Evolutionary conservation across 2,113 vertebrate genomes (phyloP), one percentile per base, ranked within the genome.

Genomic region (Vulpes vulpes): DNA sequence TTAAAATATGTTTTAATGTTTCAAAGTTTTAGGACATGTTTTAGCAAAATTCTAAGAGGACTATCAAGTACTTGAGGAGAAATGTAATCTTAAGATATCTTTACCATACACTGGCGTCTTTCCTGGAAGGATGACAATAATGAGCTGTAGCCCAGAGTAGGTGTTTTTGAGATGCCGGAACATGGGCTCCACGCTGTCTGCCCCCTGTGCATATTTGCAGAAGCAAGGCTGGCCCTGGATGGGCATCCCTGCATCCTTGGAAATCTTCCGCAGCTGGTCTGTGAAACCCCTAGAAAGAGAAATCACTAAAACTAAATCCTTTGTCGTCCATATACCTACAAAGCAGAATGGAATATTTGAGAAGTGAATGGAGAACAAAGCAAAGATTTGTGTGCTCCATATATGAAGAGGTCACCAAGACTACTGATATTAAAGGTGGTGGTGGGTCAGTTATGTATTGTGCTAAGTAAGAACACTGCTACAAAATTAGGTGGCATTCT

Each of bases 101-200:
- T 99, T 97, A 99, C 99, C 99, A 7, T 99, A 99, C 74, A 99
- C 99, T 0, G 99, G 99, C 0, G 99, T 99, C 96, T 99, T 99
- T 74, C 99, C 99, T 0, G 99, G 99, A 98, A 99, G 98, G 98
- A 99, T 99, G 98, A 99, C 99, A 1, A 99, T 99, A 98, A 99
- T 99, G 98, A 99, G 99, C 98, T 99, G 99, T 17, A 99, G 99
- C 35, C 99, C 99, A 5, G 99, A 99, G 96, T 99, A 99, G 19
- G 99, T 99, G 99, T 99, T 99, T 98, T 99, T 99, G 97, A 99
- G 99, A 98, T 99, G 99, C 91, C 99, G 98, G 98, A 99, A 99
- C 99, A 99, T 99, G 98, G 99, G 99, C 98, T 99, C 99, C 98
- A 99, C 99, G 0, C 99, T 99, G 99, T 99, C 99, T 0, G 99